These are phyloP conservation scores for Vanessa cardui DNA, from an alignment of 2,888 invertebrate genomes.

Conservation along the genomic window DNA sequence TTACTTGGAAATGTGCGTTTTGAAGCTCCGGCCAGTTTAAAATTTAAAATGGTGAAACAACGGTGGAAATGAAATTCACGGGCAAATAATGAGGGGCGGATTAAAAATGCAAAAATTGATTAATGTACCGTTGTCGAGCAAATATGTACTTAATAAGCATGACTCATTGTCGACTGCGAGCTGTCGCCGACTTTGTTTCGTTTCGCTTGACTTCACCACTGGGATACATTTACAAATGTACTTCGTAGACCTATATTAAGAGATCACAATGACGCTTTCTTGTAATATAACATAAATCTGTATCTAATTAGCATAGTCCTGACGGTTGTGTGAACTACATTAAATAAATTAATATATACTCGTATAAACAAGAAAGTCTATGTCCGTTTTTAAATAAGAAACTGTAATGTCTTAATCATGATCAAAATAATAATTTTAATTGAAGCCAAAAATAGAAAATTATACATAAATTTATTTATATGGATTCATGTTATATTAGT, in stretches of 20 bases:
- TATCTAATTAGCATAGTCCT: no score
- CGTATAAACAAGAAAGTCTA: no score
- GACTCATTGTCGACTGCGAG: conserved; percentile 47
- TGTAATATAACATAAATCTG: no score
- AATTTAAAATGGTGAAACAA: conserved; percentile 74
- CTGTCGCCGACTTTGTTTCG: conserved; percentile 43
- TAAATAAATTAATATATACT: no score
- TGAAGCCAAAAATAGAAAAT: no score
- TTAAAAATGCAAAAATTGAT: conserved; percentile 83
- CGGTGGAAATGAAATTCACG: conserved; percentile 73
- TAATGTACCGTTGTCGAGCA: conserved; percentile 73
- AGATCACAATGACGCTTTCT: neutral
- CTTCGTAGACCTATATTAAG: neutral
- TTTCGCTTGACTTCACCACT: conserved; percentile 2
- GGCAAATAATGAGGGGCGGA: conserved; percentile 79
- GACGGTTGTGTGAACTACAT: no score
- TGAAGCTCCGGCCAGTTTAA: conserved; percentile 62
- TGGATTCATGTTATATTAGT: no score
- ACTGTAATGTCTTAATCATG: no score
- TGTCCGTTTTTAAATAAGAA: no score
- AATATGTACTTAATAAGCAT: conserved; percentile 72
- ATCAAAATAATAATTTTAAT: no score
- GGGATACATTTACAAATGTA: neutral
- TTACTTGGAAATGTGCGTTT: conserved; percentile 77
- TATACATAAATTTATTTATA: no score